These are phyloP conservation scores for Sisyra nigra DNA, from an alignment of 2,888 invertebrate species.

Conservation along the genomic window DNA sequence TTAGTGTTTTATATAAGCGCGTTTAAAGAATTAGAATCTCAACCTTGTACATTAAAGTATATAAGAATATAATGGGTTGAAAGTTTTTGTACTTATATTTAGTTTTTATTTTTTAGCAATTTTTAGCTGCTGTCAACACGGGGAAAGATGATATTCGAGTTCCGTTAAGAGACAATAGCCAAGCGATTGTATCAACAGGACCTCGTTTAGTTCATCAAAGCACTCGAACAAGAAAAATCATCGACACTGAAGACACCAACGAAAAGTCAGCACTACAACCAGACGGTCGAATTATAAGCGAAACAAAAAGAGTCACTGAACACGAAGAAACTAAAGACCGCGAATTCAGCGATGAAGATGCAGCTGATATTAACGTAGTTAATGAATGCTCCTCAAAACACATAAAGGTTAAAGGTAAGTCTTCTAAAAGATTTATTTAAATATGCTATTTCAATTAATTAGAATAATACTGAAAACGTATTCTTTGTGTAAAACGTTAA, in stretches of 20 bases:
- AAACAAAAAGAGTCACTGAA: conserved; percentile 66
- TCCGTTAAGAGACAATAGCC: conserved; percentile 39
- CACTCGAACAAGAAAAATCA: conserved; percentile 58
- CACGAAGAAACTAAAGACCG: conserved; percentile 74
- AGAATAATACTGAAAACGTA: no score
- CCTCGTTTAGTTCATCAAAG: conserved; percentile 62
- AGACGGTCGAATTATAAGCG: conserved; percentile 75
- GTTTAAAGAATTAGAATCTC: no score
- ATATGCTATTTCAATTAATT: no score
- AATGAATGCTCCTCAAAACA: conserved; percentile 30
- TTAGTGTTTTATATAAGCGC: no score
- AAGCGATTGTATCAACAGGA: conserved; percentile 45
- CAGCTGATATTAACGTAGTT: conserved; percentile 27
- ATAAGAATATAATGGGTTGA: no score
- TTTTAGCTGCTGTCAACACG: conserved; percentile 52
- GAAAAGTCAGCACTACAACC: conserved; percentile 60
- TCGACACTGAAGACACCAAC: conserved; percentile 72
- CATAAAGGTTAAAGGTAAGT: conserved; percentile 21
- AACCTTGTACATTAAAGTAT: no score
- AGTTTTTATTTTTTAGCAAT: conserved; percentile 41
- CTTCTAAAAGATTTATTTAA: neutral
- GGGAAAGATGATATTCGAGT: conserved; percentile 49
- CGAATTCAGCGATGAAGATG: conserved; percentile 47
- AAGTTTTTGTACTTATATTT: neutral
- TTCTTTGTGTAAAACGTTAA: no score